Evolutionary conservation across 2,113 vertebrate genomes (phyloP), one percentile per base, ranked within the genome.

Genomic region (Stegostoma tigrinum): DNA sequence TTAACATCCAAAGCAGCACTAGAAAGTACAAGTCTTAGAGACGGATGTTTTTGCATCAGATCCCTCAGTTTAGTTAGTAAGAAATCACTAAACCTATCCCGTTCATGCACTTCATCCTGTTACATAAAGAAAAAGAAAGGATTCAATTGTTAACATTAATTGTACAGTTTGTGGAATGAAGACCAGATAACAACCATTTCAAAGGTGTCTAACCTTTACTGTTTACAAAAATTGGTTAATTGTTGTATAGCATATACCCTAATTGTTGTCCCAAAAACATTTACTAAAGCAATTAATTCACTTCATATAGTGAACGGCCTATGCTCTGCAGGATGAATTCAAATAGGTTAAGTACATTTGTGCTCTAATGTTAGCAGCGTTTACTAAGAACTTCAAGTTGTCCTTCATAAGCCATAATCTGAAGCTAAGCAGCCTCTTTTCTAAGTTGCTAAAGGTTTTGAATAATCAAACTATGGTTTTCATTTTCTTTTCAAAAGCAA

Each of bases 41-140:
- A 96, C 38, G 97, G 96, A 27, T 98, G 98, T 27, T 97, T 98
- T 96, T 98, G 98, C 95, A 99, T 97, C 52, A 98, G 96, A 90
- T 99, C 98, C 96, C 98, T 98, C 96, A 99, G 97, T 97, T 99
- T 99, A 21, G 98, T 99, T 96, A 99, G 97, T 96, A 99, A 97
- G 97, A 99, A 99, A 97, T 99, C 99, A 48, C 98, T 99, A 96
- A 99, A 98, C 75, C 99, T 98, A 96, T 99, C 98, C 3, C 99
- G 98, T 97, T 99, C 99, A 52, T 99, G 98, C 42, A 99, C 99
- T 97, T 99, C 99, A 97, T 99, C 99, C 99, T 99, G 64, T 95
- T 96, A 86, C 2, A 97, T 27, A 96, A 85, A 91, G 67, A 6
- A 61, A 94, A 21, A 7, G 7, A 70, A 70, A 42, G 27, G 55